phyloP scores from a whole-genome alignment of 2,113 vertebrate species.

The Melanocharis versteri region DNA sequence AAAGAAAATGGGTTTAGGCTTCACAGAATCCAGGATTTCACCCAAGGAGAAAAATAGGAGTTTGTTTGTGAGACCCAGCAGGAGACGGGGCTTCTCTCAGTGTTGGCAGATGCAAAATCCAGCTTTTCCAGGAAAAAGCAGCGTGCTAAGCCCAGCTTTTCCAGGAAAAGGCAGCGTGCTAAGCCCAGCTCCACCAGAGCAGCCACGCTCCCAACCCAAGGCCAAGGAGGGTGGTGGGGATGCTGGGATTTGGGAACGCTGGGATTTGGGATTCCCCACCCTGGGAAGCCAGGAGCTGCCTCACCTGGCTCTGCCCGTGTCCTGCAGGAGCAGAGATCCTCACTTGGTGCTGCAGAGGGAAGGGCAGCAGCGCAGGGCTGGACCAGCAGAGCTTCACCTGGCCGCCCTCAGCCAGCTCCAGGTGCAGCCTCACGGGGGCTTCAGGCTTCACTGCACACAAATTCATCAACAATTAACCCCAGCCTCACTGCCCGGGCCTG shows the following conservation, averaged over 20 bases:
- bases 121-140: neutral
- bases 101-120: accelerated
- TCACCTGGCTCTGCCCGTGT: conserved; percentile 54
- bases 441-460: conserved; percentile 80
- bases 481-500: neutral
- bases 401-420: conserved; percentile 77
- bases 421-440: conserved; percentile 77
- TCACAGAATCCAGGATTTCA: neutral
- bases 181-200: neutral
- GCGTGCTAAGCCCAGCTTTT: neutral
- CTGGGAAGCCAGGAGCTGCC: neutral
- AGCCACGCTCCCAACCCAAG: accelerated
- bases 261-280: neutral
- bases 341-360: conserved; percentile 79
- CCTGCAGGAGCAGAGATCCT: conserved; percentile 53
- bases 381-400: conserved; percentile 82
- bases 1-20: neutral
- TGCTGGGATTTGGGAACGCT: neutral
- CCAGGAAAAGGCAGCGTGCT: neutral
- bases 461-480: neutral
- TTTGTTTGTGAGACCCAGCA: neutral
- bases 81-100: neutral
- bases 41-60: neutral
- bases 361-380: neutral
- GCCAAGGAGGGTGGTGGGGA: neutral